Evolutionary conservation across 2,113 vertebrate species (phyloP), one percentile per base, ranked within the genome.

Genomic region (Baryphthengus martii): DNA sequence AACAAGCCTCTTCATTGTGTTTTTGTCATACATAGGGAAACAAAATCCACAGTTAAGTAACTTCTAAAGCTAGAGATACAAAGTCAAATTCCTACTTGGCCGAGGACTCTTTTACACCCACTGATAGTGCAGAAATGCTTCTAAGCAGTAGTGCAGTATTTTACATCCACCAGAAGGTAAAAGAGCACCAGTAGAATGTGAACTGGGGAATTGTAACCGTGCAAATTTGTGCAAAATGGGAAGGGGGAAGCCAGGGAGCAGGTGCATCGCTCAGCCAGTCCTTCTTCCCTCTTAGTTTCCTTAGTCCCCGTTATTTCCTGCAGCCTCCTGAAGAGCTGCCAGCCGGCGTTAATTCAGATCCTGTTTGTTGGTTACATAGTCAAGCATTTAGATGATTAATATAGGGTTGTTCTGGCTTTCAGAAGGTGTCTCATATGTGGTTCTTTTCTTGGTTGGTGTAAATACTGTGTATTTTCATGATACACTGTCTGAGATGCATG

Each of bases 401-500:
- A 9, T 42, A 31, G 37, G 18, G 20, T 17, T 94, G 19, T 68
- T 94, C 58, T 76, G 7, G 2, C 23, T 88, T 93, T 88, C 45
- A 7, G 76, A 67, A 33, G 31, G 82, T 73, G 26, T 15, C 12
- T 76, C 23, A 1, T 65, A 17, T 7, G 14, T 62, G 33, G 9
- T 73, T 91, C n/a, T 79, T 80, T 95, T 86, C 72, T 85, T 16
- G 10, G 7, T 50, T 42, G 31, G 14, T 85, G 45, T 94, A 76
- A 91, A 15, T 66, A 70, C 39, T 0, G 1, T 5, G 17, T 62
- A 7, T 58, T 91, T 84, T 70, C 47, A 9, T 58, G 58, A 28
- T 39, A 19, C 5, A 10, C 31, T 45, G 13, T 72, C 11, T 0
- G 1, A 55, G 66, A 82, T n/a, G 52, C 19, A 6, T 0, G 6